Evolutionary conservation across 2,797 vertebrate species (phyloP).

Genomic region (Lacerta viridis): DNA sequence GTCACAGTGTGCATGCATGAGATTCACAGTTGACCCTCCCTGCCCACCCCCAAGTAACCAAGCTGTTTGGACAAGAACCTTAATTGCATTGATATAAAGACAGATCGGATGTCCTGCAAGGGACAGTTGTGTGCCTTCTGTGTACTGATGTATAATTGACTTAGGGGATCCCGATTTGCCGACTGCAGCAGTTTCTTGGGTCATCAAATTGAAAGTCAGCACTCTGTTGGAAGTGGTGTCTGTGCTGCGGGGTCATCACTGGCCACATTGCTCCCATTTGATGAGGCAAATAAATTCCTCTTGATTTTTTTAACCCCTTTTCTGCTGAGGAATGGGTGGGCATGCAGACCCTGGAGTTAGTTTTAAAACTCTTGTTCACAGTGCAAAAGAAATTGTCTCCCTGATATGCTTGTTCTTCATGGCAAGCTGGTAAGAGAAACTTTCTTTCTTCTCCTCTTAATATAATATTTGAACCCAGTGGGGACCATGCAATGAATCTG

Average conservation of each 20-base stretch:
- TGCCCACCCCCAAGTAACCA: too few relatives aligned
- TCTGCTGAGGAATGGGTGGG: neutral
- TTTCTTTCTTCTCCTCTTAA: too few relatives aligned
- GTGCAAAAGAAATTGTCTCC: neutral
- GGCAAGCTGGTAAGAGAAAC: neutral
- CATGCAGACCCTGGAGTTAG: neutral
- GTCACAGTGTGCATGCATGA: too few relatives aligned
- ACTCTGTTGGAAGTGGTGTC: neutral
- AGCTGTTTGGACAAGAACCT: neutral
- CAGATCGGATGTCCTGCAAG: neutral
- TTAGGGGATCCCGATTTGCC: neutral
- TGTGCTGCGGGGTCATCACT: neutral
- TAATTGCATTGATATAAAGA: neutral
- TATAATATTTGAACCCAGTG: too few relatives aligned
- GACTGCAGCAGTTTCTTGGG: neutral
- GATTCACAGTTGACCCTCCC: too few relatives aligned
- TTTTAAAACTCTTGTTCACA: neutral
- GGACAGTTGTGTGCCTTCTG: neutral
- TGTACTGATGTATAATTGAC: neutral
- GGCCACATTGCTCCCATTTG: neutral
- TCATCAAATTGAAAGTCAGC: neutral
- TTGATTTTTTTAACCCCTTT: neutral
- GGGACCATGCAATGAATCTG: too few relatives aligned
- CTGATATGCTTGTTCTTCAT: neutral
- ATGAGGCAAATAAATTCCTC: neutral